phyloP scores from a whole-genome alignment of 2,113 vertebrate species.

The Phalacrocorax brasilianus region DNA sequence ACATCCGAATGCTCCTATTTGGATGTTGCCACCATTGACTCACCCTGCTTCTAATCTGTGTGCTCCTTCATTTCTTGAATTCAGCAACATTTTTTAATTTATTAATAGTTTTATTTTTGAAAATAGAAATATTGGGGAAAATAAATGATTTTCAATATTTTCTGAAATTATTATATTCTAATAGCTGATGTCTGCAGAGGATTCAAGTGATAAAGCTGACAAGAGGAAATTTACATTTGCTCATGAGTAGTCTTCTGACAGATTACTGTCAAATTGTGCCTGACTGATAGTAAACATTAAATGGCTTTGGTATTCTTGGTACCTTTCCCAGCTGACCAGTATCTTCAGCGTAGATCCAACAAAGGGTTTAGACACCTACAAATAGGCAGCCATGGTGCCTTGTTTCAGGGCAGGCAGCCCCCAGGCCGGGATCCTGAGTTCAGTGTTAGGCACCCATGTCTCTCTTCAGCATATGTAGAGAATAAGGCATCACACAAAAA shows the following conservation, averaged over 20 bases:
- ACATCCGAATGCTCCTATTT: constrained; percentile 72
- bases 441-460: neutral
- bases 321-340: neutral
- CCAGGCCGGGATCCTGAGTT: neutral
- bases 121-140: constrained; percentile 21
- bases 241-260: neutral
- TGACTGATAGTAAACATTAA: neutral
- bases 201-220: neutral
- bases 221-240: neutral
- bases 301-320: neutral
- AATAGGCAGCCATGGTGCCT: neutral
- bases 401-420: neutral
- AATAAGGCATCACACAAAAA: neutral
- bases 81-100: neutral
- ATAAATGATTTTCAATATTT: neutral
- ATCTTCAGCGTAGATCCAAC: neutral
- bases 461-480: neutral
- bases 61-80: constrained; percentile 57
- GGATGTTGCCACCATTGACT: constrained; percentile 53
- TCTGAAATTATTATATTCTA: neutral
- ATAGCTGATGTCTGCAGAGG: neutral
- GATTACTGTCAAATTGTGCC: neutral
- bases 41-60: constrained; percentile 48
- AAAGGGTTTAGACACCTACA: neutral
- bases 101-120: neutral